Evolutionary conservation across 2,113 vertebrate species (phyloP), one percentile per base, ranked within the genome.

Genomic region (Helogale parvula): DNA sequence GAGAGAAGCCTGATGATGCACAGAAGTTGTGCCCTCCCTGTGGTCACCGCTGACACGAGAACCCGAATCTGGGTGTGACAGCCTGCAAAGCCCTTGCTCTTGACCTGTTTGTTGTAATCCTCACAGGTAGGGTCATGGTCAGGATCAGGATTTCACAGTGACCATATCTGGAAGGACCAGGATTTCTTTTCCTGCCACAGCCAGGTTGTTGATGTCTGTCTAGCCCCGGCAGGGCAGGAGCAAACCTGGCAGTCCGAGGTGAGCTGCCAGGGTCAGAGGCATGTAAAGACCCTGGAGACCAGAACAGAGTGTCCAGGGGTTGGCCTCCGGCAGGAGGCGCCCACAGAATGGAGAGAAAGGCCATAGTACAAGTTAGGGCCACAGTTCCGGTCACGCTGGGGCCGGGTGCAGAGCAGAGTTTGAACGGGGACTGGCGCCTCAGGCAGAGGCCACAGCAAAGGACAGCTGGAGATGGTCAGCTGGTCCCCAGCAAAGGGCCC

Each of bases 261-360:
- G 27, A 41, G 1, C 2, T 33, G 19, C 52, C 29, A 11, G 10
- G n/a, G 60, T 38, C 60, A 84, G 60, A 72, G 38, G 8, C 50
- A 68, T 47, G 45, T 57, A 54, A n/a, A 77, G 84, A 68, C 35
- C 35, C n/a, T 19, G 19, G 65, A 45, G 41, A 80, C 3, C 4
- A 11, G 45, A n/a, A 17, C 13, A 45, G 12, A 57, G 9, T 14
- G 29, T 38, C 45, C 54, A 16, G 11, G 68, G 27, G 2, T n/a
- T 45, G 38, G 84, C 21, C 4, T 54, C 52, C 4, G n/a, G 15
- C 27, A 38, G 63, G 45, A 57, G n/a, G 23, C 7, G 7, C 17
- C 6, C 0, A 1, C 35, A 33, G 21, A 74, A 21, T 45, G 38
- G 19, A 65, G 66, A 45, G 7, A 0, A 3, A 27, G 3, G 15